Conservation (phyloP, 1,140 invertebrate genomes). For the Drosophila orosa region DNA sequence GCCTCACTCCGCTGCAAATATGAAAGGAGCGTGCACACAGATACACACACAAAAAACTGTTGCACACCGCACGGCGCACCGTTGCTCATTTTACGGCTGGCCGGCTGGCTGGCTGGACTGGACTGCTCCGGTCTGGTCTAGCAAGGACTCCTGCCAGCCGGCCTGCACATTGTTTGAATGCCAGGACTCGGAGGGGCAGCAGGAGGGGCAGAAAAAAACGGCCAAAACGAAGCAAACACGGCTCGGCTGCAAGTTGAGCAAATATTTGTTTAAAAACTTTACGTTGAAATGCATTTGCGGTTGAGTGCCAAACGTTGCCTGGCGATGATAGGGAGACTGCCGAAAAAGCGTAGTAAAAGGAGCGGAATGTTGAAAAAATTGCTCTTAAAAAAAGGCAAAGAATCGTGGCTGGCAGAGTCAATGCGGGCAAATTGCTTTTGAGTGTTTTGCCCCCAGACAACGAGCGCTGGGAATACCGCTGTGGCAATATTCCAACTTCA, state of each 20-base stretch:
- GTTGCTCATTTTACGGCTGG: conserved; percentile 83
- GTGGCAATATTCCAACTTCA: conserved; percentile 45
- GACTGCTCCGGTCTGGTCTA: conserved; percentile 28
- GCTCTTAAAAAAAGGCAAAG: conserved; percentile 24
- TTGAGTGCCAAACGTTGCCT: conserved; percentile 73
- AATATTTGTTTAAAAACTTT: conserved; percentile 84
- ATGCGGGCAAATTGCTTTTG: conserved; percentile 74
- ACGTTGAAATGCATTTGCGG: conserved; percentile 82
- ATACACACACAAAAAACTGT: conserved; percentile 70
- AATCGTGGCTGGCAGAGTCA: conserved; percentile 42
- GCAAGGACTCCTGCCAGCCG: conserved; percentile 49
- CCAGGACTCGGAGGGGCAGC: conserved; percentile 30
- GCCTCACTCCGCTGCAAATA: conserved; percentile 50
- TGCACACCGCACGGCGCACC: conserved; percentile 73
- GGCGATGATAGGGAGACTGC: conserved; percentile 59
- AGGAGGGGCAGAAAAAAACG: conserved; percentile 41
- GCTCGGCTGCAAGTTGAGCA: conserved; percentile 73
- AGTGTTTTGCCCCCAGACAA: conserved; percentile 59
- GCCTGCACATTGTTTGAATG: conserved; percentile 75
- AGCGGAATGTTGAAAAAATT: conserved; percentile 33
- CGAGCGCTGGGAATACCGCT: conserved; percentile 37
- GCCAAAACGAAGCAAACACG: conserved; percentile 34
- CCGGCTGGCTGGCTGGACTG: conserved; percentile 29
- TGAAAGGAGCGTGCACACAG: conserved; percentile 66
- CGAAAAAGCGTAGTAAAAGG: conserved; percentile 49